A percentile compares a stretch with the other conserved stretches of the same genome.
Conservation (phyloP, 2,113 vertebrate species). For the Odocoileus hemionus region DNA sequence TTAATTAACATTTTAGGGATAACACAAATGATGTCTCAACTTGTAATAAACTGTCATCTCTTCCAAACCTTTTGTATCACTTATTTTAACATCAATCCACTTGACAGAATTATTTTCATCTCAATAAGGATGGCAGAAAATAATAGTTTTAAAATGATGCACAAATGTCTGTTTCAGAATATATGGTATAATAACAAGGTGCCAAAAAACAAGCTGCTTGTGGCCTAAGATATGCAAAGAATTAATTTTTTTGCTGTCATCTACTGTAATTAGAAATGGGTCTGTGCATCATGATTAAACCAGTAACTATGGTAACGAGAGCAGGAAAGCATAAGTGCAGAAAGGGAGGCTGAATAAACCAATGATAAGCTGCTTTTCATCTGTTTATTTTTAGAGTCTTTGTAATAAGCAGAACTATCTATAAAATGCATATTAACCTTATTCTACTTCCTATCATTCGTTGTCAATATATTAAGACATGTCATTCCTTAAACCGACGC, state of each 20-base stretch:
- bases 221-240: conserved; percentile 79
- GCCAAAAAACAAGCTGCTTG: conserved; percentile 78
- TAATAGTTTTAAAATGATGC: conserved; percentile 67
- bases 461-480: conserved; percentile 34
- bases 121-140: conserved; percentile 68
- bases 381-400: conserved; percentile 73
- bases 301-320: conserved; percentile 85
- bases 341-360: conserved; percentile 72
- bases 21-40: background rate
- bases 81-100: conserved; percentile 56
- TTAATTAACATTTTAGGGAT: background rate
- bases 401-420: conserved; percentile 43
- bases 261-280: conserved; percentile 86
- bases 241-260: conserved; percentile 85
- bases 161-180: conserved; percentile 69
- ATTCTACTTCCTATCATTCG: conserved; percentile 41
- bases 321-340: conserved; percentile 74
- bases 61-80: background rate
- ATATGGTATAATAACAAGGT: conserved; percentile 70
- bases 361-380: conserved; percentile 71
- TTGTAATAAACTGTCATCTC: background rate
- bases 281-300: conserved; percentile 83
- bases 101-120: conserved; percentile 62
- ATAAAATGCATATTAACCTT: conserved; percentile 27
- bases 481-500: background rate